Evolutionary conservation across 1,140 invertebrate species (phyloP), one percentile per base, ranked within the genome.

Genomic region (Halictus rubicundus): DNA sequence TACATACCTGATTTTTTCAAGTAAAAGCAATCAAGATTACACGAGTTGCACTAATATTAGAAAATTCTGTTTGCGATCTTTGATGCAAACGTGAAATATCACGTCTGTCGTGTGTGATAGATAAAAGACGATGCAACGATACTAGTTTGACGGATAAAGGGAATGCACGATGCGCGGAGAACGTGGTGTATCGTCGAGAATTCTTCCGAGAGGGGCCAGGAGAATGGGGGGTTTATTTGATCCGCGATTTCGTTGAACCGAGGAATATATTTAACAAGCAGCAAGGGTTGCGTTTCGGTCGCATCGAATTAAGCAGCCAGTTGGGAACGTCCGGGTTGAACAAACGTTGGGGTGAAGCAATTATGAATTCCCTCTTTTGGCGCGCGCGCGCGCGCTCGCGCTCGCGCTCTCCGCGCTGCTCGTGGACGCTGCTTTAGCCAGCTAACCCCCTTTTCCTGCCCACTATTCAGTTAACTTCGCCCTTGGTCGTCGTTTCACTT

Each of bases 281-380:
- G 65, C 25, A 49, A 19, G 19, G 12, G 60, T 54, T 9, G 39
- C 27, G 37, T 65, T 65, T 46, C 61, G 52, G 57, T 66, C 32
- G 66, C 60, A 57, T 73, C 66, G 71, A 85, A 79, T 85, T 86
- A 86, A 86, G 66, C 61, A 63, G 54, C 75, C 70, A 77, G 82
- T 66, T 76, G 78, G 70, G 84, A 86, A 76, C 76, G 75, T 76
- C 59, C 68, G 69, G 80, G 70, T 71, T 84, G 83, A 87, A 88
- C 85, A 88, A 88, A 88, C 81, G 69, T 49, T 49, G 72, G 42
- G 42, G 65, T 39, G 57, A 66, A 78, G 81, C 82, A 90, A 90
- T 90, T 90, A 89, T 87, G 88, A 89, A 89, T 90, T 90, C 85
- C 78, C 86, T 90, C 87, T 87, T 88, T 87, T 61, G 63, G 68